Evolutionary conservation across 2,797 vertebrate species (phyloP), one percentile per base, ranked within the genome.

Genomic region (Valencia hispanica): DNA sequence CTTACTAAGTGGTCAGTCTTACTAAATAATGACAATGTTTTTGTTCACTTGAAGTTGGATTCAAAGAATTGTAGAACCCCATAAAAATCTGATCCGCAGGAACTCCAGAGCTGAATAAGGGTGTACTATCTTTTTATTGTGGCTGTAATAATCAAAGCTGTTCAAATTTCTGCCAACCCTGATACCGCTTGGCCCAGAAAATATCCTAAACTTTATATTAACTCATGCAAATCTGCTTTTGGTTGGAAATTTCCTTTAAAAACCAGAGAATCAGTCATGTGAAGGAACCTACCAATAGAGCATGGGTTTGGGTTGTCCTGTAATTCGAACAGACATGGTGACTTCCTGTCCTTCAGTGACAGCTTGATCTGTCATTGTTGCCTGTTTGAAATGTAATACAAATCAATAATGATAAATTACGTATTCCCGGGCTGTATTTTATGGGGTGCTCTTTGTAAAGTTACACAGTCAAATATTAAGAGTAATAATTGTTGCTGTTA

Each of bases 241-340:
- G 41, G 27, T 48, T 68, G 76, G 30, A 39, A 45, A 73, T 73
- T 36, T 72, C 41, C 45, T 22, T 57, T 63, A n/a, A 70, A 70
- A 63, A 10, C 34, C 51, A 76, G 75, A 30, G 4, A 10, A 12
- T 61, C 17, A 75, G 69, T 66, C 39, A 72, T 3, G 50, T 72
- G 43, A 11, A 91, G 41, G 57, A 45, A 90, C 97, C 92, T 94
- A 99, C 98, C 98, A 99, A 80, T 98, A 98, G 78, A 99, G 96
- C 90, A 99, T 96, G 6, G 98, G 98, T 92, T 98, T 99, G 79
- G 98, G 98, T 74, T 99, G 97, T 41, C 98, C 98, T 77, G 90
- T 95, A 69, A 98, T 96, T 0, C 95, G 92, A 82, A 99, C 96
- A 0, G 95, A 96, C 95, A 99, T 96, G 88, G 93, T 96, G 85